A percentile compares a stretch with the other conserved stretches of the same genome.
Evolutionary conservation across 2,113 vertebrate genomes (phyloP).

Genomic region (Heptranchias perlo): DNA sequence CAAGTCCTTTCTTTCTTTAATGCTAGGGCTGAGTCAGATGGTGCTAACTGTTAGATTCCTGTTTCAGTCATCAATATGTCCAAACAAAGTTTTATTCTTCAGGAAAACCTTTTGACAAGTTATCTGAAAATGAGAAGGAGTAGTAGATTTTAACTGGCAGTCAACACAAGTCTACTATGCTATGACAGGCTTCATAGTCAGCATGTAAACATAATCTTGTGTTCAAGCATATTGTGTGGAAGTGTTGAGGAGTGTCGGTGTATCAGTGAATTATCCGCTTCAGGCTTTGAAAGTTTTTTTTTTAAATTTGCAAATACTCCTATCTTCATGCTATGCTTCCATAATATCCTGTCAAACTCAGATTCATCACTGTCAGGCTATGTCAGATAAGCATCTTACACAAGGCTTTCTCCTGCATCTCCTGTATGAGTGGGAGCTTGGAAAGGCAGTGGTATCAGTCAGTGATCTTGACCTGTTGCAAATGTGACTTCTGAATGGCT

Average conservation of each 20-base stretch:
- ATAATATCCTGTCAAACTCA: slow-evolving; percentile 32
- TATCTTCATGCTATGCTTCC: not conserved
- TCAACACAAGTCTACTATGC: not conserved
- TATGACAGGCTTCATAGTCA: not conserved
- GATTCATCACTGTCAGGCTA: not conserved
- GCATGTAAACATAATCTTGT: slow-evolving; percentile 1
- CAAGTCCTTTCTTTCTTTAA: not conserved
- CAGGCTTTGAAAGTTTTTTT: not conserved
- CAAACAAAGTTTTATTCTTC: not conserved
- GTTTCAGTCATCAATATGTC: not conserved
- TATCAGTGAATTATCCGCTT: not conserved
- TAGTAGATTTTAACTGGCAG: not conserved
- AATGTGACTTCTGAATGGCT: not conserved
- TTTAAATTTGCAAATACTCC: slow-evolving; percentile 20
- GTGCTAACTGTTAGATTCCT: not conserved
- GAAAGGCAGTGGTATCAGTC: not conserved
- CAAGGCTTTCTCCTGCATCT: not conserved
- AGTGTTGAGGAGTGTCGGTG: not conserved
- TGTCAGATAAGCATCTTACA: not conserved
- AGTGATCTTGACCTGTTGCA: not conserved
- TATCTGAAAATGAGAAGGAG: slow-evolving; percentile 8
- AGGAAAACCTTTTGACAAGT: not conserved
- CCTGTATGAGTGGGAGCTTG: not conserved
- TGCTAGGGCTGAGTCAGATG: not conserved
- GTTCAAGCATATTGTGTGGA: not conserved